These are phyloP conservation scores for Dasyornis broadbenti DNA, from an alignment of 2,113 vertebrate genomes.

Conservation along the genomic window DNA sequence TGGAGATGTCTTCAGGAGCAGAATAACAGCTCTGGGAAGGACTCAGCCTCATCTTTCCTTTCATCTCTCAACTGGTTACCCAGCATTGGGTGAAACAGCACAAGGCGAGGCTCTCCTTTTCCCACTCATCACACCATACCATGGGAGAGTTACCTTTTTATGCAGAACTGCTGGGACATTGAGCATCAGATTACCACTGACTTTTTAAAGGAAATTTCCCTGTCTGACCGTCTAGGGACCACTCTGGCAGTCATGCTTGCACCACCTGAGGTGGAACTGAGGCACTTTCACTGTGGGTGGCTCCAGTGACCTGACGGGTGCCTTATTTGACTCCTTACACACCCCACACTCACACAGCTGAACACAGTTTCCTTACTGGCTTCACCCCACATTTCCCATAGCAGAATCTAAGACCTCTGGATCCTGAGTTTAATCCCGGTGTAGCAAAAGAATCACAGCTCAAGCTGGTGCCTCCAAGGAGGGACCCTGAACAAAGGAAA, in stretches of 20 bases:
- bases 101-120: not conserved
- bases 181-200: not conserved
- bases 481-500: not conserved
- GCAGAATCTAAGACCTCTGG: not conserved
- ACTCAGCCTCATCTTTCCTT: not conserved
- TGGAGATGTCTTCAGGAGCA: not conserved
- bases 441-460: not conserved
- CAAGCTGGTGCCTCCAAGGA: not conserved
- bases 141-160: not conserved
- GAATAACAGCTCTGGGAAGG: not conserved
- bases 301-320: not conserved
- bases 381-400: not conserved
- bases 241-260: not conserved
- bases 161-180: not conserved
- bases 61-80: not conserved
- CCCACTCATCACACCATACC: too few species aligned
- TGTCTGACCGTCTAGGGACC: not conserved
- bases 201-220: not conserved
- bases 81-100: not conserved
- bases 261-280: not conserved
- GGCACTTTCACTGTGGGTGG: rapidly evolving
- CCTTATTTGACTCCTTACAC: not conserved
- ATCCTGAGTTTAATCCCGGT: not conserved
- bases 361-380: not conserved
- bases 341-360: not conserved